These are phyloP conservation scores for Brachyhypopomus gauderio DNA, from an alignment of 2,113 vertebrate genomes.

Conservation along the genomic window DNA sequence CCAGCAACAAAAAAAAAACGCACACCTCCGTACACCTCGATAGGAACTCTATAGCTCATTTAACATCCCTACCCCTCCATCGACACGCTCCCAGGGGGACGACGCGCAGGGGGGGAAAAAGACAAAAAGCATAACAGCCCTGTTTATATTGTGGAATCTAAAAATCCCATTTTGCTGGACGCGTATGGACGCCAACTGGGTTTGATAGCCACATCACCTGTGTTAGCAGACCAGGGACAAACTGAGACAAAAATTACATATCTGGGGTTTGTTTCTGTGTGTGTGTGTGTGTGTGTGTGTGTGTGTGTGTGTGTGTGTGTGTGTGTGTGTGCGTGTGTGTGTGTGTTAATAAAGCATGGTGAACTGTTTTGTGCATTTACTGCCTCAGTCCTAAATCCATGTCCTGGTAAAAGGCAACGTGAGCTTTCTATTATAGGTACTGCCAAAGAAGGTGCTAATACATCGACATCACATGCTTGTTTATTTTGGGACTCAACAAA, in stretches of 20 bases:
- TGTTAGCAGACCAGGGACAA: neutral
- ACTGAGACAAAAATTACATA: neutral
- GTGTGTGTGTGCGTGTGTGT: too few relatives aligned
- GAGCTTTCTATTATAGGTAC: too few relatives aligned
- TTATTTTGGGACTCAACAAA: neutral
- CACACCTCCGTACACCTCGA: constrained; percentile 40
- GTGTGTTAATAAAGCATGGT: too few relatives aligned
- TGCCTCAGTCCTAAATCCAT: too few relatives aligned
- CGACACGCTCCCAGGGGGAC: neutral
- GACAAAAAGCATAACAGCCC: constrained; percentile 68
- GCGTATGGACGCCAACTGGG: neutral
- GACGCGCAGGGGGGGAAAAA: constrained; percentile 51
- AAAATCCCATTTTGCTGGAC: too few relatives aligned
- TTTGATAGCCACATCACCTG: neutral
- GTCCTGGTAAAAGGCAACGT: too few relatives aligned
- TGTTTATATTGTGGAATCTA: constrained; percentile 57
- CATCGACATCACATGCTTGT: neutral
- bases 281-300: too few relatives aligned
- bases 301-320: too few relatives aligned
- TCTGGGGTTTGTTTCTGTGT: too few relatives aligned
- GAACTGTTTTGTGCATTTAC: too few relatives aligned
- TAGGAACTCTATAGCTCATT: constrained; percentile 75
- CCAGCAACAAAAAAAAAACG: constrained; percentile 52
- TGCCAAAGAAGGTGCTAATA: neutral
- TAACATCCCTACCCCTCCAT: constrained; percentile 69